Evolutionary conservation across 2,888 invertebrate species (phyloP).

Genomic region (Griposia aprilina): DNA sequence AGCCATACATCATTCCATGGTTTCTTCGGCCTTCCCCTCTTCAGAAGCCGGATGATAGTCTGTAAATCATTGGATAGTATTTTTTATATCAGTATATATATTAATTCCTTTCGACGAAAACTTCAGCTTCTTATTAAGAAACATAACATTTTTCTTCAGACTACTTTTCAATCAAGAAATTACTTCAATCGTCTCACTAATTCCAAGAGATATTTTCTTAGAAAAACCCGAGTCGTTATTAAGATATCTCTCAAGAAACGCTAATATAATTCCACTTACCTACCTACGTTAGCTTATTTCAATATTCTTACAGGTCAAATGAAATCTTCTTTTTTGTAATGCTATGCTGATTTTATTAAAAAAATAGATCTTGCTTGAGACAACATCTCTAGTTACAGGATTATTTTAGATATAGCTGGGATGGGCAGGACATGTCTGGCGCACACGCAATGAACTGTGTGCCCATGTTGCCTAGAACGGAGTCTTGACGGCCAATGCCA

Average conservation of each 20-base stretch:
- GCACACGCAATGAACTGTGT: not conserved
- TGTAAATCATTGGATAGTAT: too few species aligned
- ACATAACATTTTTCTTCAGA: not conserved
- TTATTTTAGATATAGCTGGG: not conserved
- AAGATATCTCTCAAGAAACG: not conserved
- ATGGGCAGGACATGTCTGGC: not conserved
- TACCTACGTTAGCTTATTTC: slow-evolving; percentile 37
- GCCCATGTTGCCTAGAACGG: not conserved
- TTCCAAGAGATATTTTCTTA: not conserved
- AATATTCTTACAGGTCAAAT: slow-evolving; percentile 42
- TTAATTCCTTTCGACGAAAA: not conserved
- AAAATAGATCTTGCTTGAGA: not conserved
- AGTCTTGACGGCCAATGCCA: not conserved
- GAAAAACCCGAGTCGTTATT: slow-evolving; percentile 8
- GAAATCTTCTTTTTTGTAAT: slow-evolving; percentile 24
- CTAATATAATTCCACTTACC: slow-evolving; percentile 45
- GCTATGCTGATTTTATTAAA: slow-evolving; percentile 9
- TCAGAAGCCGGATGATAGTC: too few species aligned
- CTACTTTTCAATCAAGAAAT: slow-evolving; percentile 14
- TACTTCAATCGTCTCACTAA: slow-evolving; percentile 9
- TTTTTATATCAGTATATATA: too few species aligned
- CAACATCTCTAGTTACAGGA: not conserved
- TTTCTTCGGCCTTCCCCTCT: too few species aligned
- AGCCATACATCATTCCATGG: too few species aligned
- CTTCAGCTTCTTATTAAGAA: not conserved